Conservation (phyloP, 2,113 vertebrate genomes). For the Chlamydotis undulata region DNA sequence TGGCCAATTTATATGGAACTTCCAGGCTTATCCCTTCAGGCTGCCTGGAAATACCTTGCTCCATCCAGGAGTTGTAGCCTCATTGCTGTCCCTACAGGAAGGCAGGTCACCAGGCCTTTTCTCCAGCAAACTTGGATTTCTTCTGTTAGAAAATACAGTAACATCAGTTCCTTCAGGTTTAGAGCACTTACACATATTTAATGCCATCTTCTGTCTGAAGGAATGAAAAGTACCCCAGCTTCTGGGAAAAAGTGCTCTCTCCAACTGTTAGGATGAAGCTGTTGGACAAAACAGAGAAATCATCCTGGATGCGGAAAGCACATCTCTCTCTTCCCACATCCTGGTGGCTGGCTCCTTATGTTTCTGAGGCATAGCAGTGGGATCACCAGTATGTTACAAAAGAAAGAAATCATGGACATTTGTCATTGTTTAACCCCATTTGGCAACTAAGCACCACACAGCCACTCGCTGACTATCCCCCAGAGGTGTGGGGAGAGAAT, state of each 20-base stretch:
- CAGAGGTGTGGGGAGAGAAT: neutral
- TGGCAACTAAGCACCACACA: neutral
- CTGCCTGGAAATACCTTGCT: neutral
- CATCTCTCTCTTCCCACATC: neutral
- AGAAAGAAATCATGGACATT: accelerated
- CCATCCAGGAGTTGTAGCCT: neutral
- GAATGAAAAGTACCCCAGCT: neutral
- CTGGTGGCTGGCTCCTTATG: neutral
- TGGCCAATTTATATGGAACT: neutral
- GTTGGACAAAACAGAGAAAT: neutral
- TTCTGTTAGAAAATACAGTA: neutral
- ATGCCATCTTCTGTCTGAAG: neutral
- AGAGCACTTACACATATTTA: neutral
- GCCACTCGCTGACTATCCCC: no score
- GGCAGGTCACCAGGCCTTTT: neutral
- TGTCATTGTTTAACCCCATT: neutral
- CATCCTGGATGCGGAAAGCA: neutral
- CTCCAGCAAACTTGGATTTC: neutral
- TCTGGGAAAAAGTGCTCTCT: neutral
- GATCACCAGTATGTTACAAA: neutral
- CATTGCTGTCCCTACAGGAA: neutral
- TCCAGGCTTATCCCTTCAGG: neutral
- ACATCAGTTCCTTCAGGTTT: neutral
- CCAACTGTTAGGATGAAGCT: accelerated
- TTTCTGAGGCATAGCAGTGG: neutral